phyloP scores from a whole-genome alignment of 2,113 vertebrate genomes.

The Sylvia atricapilla region DNA sequence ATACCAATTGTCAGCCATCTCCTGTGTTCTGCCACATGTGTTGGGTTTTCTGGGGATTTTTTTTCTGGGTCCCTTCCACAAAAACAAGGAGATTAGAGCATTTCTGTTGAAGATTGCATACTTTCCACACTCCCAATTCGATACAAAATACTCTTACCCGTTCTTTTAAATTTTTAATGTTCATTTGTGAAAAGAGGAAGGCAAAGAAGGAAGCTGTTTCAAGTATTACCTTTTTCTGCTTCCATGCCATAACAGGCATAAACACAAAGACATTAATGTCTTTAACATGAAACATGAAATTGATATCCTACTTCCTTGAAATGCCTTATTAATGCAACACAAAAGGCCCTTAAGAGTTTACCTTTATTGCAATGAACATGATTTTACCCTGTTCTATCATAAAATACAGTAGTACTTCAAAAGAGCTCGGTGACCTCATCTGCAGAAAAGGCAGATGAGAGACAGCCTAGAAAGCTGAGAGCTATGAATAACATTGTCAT shows the following conservation, averaged over 20 bases:
- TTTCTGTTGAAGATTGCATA: neutral
- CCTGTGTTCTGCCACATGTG: neutral
- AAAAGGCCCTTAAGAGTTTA: conserved; percentile 47
- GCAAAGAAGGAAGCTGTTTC: conserved; percentile 44
- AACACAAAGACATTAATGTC: conserved; percentile 69
- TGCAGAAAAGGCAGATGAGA: conserved; percentile 16
- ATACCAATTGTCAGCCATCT: neutral
- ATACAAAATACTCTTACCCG: neutral
- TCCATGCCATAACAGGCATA: conserved; percentile 59
- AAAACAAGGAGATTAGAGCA: neutral
- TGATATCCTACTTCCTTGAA: conserved; percentile 71
- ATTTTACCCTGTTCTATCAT: conserved; percentile 40
- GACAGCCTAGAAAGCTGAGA: neutral
- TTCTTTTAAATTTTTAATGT: neutral
- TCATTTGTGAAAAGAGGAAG: neutral
- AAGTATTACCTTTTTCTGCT: conserved; percentile 58
- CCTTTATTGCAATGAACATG: conserved; percentile 39
- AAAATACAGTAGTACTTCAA: conserved; percentile 43
- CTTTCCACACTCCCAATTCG: neutral
- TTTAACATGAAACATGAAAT: conserved; percentile 74
- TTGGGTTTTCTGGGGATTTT: neutral
- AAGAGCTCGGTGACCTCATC: conserved; percentile 56
- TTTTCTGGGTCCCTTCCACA: neutral
- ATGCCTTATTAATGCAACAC: conserved; percentile 62
- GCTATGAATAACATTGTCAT: conserved; percentile 9